Evolutionary conservation across 2,797 vertebrate species (phyloP).

Genomic region (Ara ararauna): DNA sequence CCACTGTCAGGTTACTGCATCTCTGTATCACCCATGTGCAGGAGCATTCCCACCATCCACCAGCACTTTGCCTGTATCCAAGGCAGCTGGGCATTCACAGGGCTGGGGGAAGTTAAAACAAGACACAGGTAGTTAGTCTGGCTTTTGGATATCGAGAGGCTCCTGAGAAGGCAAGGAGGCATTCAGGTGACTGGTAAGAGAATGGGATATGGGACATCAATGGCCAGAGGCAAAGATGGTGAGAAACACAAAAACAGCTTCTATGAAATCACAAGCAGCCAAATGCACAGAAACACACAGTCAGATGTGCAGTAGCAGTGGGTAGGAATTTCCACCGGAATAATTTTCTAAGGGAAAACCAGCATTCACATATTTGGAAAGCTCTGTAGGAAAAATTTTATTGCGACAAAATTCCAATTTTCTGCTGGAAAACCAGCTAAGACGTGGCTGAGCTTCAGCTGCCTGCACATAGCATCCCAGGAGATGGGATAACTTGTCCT

Average conservation of each 20-base stretch:
- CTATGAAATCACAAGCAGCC: neutral
- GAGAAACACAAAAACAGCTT: neutral
- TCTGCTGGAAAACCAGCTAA: neutral
- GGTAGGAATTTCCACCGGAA: neutral
- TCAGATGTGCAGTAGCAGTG: neutral
- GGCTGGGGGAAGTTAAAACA: neutral
- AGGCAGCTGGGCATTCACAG: neutral
- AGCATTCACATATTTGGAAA: neutral
- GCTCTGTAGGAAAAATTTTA: neutral
- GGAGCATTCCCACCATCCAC: neutral
- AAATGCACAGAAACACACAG: neutral
- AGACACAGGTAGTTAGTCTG: neutral
- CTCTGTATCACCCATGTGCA: fast-evolving
- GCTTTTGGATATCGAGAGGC: neutral
- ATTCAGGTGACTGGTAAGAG: neutral
- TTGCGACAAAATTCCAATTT: neutral
- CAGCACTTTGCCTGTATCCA: neutral
- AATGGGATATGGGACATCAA: neutral
- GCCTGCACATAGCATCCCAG: neutral
- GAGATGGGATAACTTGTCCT: neutral
- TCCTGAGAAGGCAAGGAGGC: neutral
- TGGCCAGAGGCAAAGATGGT: neutral
- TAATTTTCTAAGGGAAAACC: neutral
- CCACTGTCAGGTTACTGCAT: neutral
- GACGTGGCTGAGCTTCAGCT: neutral